Evolutionary conservation across 2,888 invertebrate species (phyloP), one percentile per base, ranked within the genome.

Genomic region (Epiperipatus broadwayi): DNA sequence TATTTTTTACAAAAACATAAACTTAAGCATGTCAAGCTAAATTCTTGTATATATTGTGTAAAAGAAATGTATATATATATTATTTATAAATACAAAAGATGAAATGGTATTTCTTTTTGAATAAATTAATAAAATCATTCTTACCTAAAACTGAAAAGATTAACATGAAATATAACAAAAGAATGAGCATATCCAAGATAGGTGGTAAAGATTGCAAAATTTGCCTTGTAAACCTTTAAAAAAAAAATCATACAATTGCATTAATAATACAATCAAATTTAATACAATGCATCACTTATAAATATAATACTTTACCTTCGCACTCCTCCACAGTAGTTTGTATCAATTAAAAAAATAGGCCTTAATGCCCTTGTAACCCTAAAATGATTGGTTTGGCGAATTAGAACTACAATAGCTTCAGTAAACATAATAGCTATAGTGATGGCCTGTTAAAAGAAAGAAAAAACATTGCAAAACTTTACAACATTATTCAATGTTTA

Each of bases 271-370:
- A n/a, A n/a, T n/a, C n/a, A n/a, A n/a, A n/a, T n/a, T n/a, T n/a
- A n/a, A n/a, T n/a, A n/a, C n/a, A n/a, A n/a, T n/a, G n/a, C n/a
- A n/a, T n/a, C n/a, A n/a, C n/a, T n/a, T n/a, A n/a, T n/a, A n/a
- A n/a, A n/a, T n/a, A n/a, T n/a, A n/a, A n/a, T n/a, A n/a, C n/a
- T 47, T 41, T 49, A 65, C 56, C 66, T 57, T 39, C 67, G 50
- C 8, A 83, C 78, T 2, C 78, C 78, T 10, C 79, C 76, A 49
- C 78, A 77, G 48, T 78, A 78, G 49, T 78, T 69, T 29, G 81
- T 81, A 59, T 84, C 83, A 34, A 84, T 75, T 29, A 85, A 60
- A 62, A 84, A 84, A 49, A 85, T 76, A n/a, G 84, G 84, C 12
- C 84, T 66, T 8, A 84, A 59, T 4, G 83, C 79, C 43, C 84